Base-by-base conservation (phyloP, 1,140 invertebrate species). In the Microvelia longipes region DNA sequence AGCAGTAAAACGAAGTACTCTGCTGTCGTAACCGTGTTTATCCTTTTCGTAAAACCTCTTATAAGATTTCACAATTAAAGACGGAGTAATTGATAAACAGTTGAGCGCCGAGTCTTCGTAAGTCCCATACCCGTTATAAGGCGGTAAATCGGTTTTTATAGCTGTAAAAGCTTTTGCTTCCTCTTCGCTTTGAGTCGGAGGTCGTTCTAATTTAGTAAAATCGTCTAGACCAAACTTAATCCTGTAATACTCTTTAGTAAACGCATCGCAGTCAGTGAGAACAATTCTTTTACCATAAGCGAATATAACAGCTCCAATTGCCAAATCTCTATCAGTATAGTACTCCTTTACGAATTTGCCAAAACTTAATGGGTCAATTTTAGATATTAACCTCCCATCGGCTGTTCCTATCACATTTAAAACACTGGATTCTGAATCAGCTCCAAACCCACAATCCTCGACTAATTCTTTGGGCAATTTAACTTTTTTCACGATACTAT, bases 101-200 rank as follows among this genome's bases (percentile, higher is more conserved):
- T 93, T 93, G 71, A 88, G 88, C 27, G 93, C 85, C 0, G 92
- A 94, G 79, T 96, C 93, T 73, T 93, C 91, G 73, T 91, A 87
- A 0, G 85, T 86, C 2, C 93, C 93, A 79, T 87, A 93, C 2
- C 92, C 92, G 76, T 94, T 94, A 83, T 92, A 94, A 0, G 92
- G 92, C 14, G 93, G 92, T 29, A 91, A 76, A 66, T 87, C 79
- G 29, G 66, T 64, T 29, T n/a, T 28, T 28, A 70, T 67, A 19
- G 67, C 27, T 66, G 65, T 66, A 26, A 27, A 61, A n/a, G 30
- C 30, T 13, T 29, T 66, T 26, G 67, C 28, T 29, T 29, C 64
- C 50, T 62, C 27, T 68, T 74, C 72, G 26, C 69, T 69, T 60
- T 70, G 69, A 11, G 73, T 75, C 60, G 29, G 24, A 13, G 71